Evolutionary conservation across 1,140 invertebrate species (phyloP).

Genomic region (Leptoteleia sp.): DNA sequence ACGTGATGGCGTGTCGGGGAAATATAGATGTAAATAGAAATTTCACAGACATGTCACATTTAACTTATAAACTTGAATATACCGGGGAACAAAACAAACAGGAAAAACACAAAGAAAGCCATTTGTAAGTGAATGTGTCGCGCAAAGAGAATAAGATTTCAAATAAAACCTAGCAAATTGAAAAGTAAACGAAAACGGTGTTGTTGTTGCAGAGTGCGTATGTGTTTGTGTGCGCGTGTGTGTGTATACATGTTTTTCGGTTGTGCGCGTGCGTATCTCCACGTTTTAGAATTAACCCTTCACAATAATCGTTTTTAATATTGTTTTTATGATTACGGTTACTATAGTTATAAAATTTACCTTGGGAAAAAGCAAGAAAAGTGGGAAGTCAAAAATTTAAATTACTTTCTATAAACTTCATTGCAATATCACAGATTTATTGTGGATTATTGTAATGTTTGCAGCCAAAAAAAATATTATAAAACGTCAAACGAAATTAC

Average conservation of each 20-base stretch:
- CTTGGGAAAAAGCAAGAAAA: too few species aligned
- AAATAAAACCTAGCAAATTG: neutral
- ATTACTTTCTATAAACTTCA: too few species aligned
- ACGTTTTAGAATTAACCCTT: slow-evolving; percentile 27
- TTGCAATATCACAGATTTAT: too few species aligned
- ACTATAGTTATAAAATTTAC: slow-evolving; percentile 9
- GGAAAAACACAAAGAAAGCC: slow-evolving; percentile 1
- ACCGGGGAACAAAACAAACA: slow-evolving; percentile 37
- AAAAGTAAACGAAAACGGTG: neutral
- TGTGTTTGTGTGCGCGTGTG: slow-evolving; percentile 1
- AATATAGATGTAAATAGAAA: slow-evolving; percentile 53
- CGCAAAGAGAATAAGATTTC: slow-evolving; percentile 41
- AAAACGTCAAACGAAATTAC: too few species aligned
- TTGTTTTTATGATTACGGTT: slow-evolving; percentile 14
- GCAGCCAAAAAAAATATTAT: too few species aligned
- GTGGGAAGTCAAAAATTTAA: too few species aligned
- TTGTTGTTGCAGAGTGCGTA: slow-evolving; percentile 1
- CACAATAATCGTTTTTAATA: slow-evolving; percentile 30
- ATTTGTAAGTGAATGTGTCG: slow-evolving; percentile 22
- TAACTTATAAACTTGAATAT: slow-evolving; percentile 23
- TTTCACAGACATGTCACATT: slow-evolving; percentile 34
- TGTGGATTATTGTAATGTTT: too few species aligned
- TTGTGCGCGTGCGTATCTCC: slow-evolving; percentile 32
- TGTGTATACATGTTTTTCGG: slow-evolving; percentile 1
- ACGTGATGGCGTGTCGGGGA: too few species aligned